Evolutionary conservation across 2,888 invertebrate genomes (phyloP), one percentile per base, ranked within the genome.

Genomic region (Leuctra nigra): DNA sequence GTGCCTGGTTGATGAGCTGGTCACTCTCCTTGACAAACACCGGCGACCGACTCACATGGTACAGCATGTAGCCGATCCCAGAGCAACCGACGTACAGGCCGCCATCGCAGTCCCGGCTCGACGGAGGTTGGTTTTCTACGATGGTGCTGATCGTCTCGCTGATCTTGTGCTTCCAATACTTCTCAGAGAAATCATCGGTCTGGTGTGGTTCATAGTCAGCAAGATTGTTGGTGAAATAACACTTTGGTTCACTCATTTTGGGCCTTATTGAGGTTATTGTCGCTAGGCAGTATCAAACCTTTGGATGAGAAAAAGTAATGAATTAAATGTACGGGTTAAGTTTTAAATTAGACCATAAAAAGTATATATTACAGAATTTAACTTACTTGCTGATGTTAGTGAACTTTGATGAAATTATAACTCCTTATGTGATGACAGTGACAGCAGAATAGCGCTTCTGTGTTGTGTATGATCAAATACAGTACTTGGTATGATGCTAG

Each of bases 51-150:
- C 81, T 77, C 53, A 91, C 67, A 65, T 83, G 80, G 69, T 85
- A 83, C 65, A 84, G 85, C 85, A 87, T 87, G 67, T 80, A 91
- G 0, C 86, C 80, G 50, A 87, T 77, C 9, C 91, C 88, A 41
- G 80, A 78, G 25, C 80, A 71, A 1, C 87, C 87, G 41, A 85
- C 78, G 68, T 87, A 87, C 1, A 87, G 66, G 0, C 86, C 86
- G 6, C 84, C 82, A 66, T 80, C 76, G 57, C 63, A 68, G 63
- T 71, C 69, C 55, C 65, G 65, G 54, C 66, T 67, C 35, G 62
- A 66, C 2, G 73, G 69, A 57, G 68, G 67, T 24, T 71, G 66
- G 53, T 69, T 65, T 23, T 61, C 61, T 29, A 33, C 44, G n/a
- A 57, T 52, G 24, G 16, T 14, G 18, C 50, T 55, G 3, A 59